These are phyloP conservation scores for Eilema caniola DNA, from an alignment of 2,888 invertebrate genomes.

Conservation along the genomic window DNA sequence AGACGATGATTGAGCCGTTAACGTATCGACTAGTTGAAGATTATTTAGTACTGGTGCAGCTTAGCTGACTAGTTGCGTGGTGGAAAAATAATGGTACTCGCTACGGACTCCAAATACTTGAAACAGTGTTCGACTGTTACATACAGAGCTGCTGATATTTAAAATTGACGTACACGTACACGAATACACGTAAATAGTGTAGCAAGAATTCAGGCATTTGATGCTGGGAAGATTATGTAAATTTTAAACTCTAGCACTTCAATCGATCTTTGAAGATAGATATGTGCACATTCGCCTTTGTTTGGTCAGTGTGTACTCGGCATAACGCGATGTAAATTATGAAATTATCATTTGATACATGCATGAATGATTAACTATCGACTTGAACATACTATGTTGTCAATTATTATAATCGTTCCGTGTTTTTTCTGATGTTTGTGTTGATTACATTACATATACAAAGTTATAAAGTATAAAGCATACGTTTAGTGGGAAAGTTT, in stretches of 20 bases:
- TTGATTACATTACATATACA: no score
- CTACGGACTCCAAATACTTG: no score
- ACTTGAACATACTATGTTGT: constrained; percentile 7
- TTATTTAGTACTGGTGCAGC: no score
- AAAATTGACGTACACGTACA: no score
- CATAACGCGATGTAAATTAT: constrained; percentile 2
- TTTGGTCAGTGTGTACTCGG: background rate
- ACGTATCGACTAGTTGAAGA: no score
- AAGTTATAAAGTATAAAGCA: no score
- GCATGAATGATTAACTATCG: constrained; percentile 16
- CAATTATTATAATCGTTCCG: constrained; percentile 18
- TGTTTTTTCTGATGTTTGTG: constrained; percentile 6
- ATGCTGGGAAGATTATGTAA: background rate
- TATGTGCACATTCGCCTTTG: background rate
- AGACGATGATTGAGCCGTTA: no score
- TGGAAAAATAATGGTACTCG: no score
- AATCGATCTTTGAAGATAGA: background rate
- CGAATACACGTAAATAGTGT: no score
- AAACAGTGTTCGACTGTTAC: no score
- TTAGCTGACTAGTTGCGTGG: no score
- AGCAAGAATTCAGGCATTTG: background rate
- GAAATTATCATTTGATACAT: background rate
- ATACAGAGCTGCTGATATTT: no score
- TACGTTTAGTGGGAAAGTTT: constrained; percentile 21
- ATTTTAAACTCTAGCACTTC: background rate